Evolutionary conservation across 2,888 invertebrate genomes (phyloP).

Genomic region (Myathropa florea): DNA sequence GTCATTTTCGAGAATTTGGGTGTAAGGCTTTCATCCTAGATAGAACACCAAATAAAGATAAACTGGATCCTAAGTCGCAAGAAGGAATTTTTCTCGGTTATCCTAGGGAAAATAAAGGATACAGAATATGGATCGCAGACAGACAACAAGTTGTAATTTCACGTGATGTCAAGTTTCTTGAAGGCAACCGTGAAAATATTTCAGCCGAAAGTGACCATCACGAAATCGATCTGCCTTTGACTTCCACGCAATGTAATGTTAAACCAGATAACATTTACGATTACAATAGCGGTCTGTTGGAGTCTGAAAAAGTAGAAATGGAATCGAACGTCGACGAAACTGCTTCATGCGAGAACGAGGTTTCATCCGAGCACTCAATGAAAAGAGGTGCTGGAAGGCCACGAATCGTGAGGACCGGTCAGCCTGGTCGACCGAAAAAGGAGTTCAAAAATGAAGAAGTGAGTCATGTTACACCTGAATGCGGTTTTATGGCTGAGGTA

Average conservation of each 20-base stretch:
- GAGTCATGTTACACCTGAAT: not conserved
- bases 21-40: not conserved
- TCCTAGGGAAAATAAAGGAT: not conserved
- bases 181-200: not conserved
- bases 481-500: conserved; percentile 1
- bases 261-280: too few relatives aligned
- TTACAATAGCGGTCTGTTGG: too few relatives aligned
- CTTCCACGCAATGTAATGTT: too few relatives aligned
- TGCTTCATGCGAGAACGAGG: too few relatives aligned
- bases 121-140: not conserved
- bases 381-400: not conserved
- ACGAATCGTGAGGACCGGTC: not conserved
- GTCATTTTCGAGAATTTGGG: not conserved
- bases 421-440: too few relatives aligned
- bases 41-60: not conserved
- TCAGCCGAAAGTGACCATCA: too few relatives aligned
- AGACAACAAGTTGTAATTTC: not conserved
- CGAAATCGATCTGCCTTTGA: too few relatives aligned
- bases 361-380: not conserved
- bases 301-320: too few relatives aligned
- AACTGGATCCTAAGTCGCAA: not conserved
- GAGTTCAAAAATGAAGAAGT: not conserved
- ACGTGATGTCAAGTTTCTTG: not conserved
- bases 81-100: not conserved
- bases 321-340: not conserved